Base-by-base conservation (phyloP, 2,888 invertebrate genomes). In the Bedellia somnulentella region DNA sequence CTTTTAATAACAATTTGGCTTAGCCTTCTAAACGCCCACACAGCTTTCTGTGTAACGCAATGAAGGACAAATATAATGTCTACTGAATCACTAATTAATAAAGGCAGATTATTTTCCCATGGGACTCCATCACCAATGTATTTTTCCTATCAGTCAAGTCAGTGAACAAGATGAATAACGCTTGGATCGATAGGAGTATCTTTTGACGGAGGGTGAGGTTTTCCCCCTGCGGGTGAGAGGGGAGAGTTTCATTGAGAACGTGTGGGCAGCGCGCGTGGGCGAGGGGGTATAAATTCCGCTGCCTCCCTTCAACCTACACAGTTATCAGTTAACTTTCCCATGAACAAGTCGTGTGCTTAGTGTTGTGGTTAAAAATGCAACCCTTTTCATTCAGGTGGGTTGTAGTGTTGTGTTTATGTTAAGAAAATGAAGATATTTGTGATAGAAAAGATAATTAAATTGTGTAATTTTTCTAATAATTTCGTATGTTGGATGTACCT, bases 241-340 rank as follows among this genome's bases (percentile, higher is more conserved):
- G 18, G 18, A 18, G 5, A 18, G 9, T 18, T 82, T 83, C 83
- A 83, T 83, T 82, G 79, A 83, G 80, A 80, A 77, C 78, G 81
- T 80, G 82, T 82, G 78, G 82, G 82, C 79, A 80, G 63, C 50
- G 58, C 70, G 73, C 68, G 67, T 68, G 67, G 68, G 73, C 68
- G 71, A 57, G 46, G 46, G 58, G 64, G 54, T 63, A 68, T 68
- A 70, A 60, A 66, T 62, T 32, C 32, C 51, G 45, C 43, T 45
- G 51, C 47, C 46, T 47, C 48, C 57, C 57, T 45, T 54, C 58
- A 52, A 51, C 57, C 59, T 46, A 47, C 55, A 57, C 60, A 73
- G 70, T 68, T 59, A 57, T 61, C 62, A 44, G 50, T 52, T 39
- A 47, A 48, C 47, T 54, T 52, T 43, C 49, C 38, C 39, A 37